phyloP scores from a whole-genome alignment of 2,797 vertebrate genomes.

The Yasuhikotakia modesta region DNA sequence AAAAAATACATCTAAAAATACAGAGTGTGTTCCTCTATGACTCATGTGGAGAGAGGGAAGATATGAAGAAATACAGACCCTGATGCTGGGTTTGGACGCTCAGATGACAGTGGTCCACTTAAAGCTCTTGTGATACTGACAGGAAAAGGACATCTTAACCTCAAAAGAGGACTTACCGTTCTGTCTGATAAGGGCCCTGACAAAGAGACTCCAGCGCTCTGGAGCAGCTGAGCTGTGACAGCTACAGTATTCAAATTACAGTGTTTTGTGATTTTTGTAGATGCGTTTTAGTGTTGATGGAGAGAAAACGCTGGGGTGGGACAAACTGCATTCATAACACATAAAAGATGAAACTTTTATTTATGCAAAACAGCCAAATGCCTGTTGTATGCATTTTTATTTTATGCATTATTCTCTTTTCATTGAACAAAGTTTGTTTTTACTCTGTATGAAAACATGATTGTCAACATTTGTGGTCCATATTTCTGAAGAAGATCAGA shows the following conservation, averaged over 20 bases:
- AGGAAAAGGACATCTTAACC: not conserved
- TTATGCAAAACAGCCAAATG: too few relatives aligned
- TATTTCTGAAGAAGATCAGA: too few relatives aligned
- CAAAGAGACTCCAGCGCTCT: not conserved
- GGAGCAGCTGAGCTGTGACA: not conserved
- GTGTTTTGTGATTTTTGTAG: not conserved
- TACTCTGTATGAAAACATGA: too few relatives aligned
- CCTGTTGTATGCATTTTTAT: too few relatives aligned
- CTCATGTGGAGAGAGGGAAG: not conserved
- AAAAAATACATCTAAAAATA: conserved; percentile 45
- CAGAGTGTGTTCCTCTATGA: conserved; percentile 12
- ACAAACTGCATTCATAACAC: too few relatives aligned
- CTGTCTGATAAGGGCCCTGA: not conserved
- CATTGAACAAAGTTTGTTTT: too few relatives aligned
- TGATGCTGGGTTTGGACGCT: conserved; percentile 25
- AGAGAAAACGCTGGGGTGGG: not conserved
- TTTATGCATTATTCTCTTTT: too few relatives aligned
- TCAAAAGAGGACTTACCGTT: conserved; percentile 3
- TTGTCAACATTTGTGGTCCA: too few relatives aligned
- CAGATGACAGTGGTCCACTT: conserved; percentile 23
- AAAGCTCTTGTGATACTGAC: conserved; percentile 17
- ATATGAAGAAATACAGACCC: not conserved
- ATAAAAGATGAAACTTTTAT: too few relatives aligned
- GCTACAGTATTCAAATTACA: not conserved
- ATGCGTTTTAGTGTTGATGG: not conserved